Base-by-base conservation (phyloP, 2,113 vertebrate genomes). In the Penelope pileata region DNA sequence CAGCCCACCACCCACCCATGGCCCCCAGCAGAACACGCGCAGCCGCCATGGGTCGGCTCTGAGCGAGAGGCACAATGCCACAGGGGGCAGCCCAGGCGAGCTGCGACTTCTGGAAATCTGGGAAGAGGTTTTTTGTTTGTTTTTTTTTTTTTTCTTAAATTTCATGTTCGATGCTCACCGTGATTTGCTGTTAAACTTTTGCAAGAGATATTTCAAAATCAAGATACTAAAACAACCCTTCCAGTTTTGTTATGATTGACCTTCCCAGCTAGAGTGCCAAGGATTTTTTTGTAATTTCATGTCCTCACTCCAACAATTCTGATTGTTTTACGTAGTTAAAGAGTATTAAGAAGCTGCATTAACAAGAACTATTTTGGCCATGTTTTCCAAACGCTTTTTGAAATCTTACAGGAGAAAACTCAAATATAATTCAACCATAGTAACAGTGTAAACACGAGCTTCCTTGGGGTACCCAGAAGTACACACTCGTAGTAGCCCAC, bases 311-410 rank as follows among this genome's bases (percentile, higher is more conserved):
- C 66, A 79, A 90, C 43, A 74, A 50, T 16, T 24, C 48, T 64
- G 3, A 43, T 21, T 12, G 17, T 72, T 83, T 75, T 45, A 83
- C 30, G 56, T 77, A 88, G 83, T 85, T 17, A 83, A 83, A 43
- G 12, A 66, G 10, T 68, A 82, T 85, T 79, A 45, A 69, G 29
- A 88, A 85, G 32, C 22, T 85, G 45, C 47, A 63, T 85, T 90
- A 91, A 94, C 40, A 68, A 36, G 58, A 95, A 82, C 59, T 77
- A 74, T 80, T 90, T 77, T 73, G 62, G 77, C 75, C 58, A 79
- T 22, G 60, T 88, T 92, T 94, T 75, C 58, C 64, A 83, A 89
- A 87, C n/a, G 15, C 36, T 73, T 94, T 30, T 19, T 80, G 74
- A 83, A 83, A 80, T 51, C 43, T 95, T 68, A 85, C 38, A 30